Evolutionary conservation across 2,888 invertebrate genomes (phyloP).

Genomic region (Platypus cylindrus): DNA sequence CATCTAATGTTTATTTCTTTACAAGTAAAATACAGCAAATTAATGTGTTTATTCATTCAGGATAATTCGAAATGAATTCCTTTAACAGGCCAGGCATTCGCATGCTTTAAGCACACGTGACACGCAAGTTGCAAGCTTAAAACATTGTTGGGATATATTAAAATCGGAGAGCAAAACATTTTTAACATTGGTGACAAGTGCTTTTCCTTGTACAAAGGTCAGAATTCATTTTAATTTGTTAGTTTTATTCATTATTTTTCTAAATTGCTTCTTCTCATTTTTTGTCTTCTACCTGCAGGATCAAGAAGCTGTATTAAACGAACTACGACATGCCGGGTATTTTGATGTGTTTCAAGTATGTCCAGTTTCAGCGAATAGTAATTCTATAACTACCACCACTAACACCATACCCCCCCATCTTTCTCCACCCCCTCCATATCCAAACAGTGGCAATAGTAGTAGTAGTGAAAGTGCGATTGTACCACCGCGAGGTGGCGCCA

Average conservation of each 20-base stretch:
- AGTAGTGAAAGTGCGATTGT: too few species aligned
- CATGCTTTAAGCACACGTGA: conserved; percentile 71
- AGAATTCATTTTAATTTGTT: not conserved
- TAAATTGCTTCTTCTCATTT: not conserved
- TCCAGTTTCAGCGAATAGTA: too few species aligned
- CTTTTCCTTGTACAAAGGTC: conserved; percentile 75
- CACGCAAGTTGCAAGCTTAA: conserved; percentile 68
- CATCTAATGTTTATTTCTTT: conserved; percentile 92
- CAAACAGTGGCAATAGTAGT: conserved; percentile 33
- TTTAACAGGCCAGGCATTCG: conserved; percentile 42
- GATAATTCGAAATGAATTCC: too few species aligned
- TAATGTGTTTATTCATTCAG: not conserved
- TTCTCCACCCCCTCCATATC: too few species aligned
- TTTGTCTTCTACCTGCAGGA: too few species aligned
- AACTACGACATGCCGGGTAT: conserved; percentile 74
- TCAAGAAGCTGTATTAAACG: conserved; percentile 74
- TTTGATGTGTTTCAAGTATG: conserved; percentile 86
- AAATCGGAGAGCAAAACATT: conserved; percentile 85
- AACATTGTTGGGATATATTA: conserved; percentile 89
- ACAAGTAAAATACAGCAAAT: too few species aligned
- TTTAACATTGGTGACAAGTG: conserved; percentile 82
- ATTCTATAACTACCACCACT: too few species aligned
- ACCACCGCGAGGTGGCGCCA: conserved; percentile 32
- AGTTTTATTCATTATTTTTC: not conserved
- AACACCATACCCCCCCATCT: too few species aligned